Evolutionary conservation across 2,113 vertebrate genomes (phyloP).

Genomic region (Ammodytes dubius): DNA sequence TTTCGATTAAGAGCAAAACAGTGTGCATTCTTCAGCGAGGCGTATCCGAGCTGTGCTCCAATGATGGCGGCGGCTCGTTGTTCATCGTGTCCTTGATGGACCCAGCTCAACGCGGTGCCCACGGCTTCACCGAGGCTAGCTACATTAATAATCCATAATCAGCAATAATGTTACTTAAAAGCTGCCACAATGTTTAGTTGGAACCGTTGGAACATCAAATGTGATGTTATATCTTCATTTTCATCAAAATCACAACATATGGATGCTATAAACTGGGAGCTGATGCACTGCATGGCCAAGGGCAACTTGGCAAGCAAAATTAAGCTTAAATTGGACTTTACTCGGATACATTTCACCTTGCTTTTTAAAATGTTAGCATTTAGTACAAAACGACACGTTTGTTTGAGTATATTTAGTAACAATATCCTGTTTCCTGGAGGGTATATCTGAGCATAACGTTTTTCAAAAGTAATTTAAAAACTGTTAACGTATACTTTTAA

Average conservation of each 20-base stretch:
- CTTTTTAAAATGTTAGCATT: background rate
- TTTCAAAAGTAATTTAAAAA: slow-evolving; percentile 13
- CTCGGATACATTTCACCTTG: accelerated
- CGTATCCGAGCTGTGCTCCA: slow-evolving; percentile 76
- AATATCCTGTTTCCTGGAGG: background rate
- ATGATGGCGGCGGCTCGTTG: slow-evolving; percentile 85
- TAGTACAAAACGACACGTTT: background rate
- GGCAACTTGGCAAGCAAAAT: slow-evolving; percentile 21
- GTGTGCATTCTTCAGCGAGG: slow-evolving; percentile 79
- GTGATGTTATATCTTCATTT: background rate
- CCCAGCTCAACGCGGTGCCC: slow-evolving; percentile 41
- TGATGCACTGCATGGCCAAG: slow-evolving; percentile 33
- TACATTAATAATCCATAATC: background rate
- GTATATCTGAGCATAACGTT: background rate
- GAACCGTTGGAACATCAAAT: background rate
- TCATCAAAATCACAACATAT: slow-evolving; percentile 16
- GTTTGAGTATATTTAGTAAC: background rate
- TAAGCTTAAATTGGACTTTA: background rate
- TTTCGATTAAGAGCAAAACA: slow-evolving; percentile 23
- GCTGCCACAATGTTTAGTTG: accelerated
- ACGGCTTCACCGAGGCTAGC: slow-evolving; percentile 30
- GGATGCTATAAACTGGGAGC: background rate
- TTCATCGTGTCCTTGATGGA: slow-evolving; percentile 79
- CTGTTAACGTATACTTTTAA: background rate
- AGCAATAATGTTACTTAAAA: background rate